phyloP scores from a whole-genome alignment of 1,140 invertebrate species.

The Papilio machaon region DNA sequence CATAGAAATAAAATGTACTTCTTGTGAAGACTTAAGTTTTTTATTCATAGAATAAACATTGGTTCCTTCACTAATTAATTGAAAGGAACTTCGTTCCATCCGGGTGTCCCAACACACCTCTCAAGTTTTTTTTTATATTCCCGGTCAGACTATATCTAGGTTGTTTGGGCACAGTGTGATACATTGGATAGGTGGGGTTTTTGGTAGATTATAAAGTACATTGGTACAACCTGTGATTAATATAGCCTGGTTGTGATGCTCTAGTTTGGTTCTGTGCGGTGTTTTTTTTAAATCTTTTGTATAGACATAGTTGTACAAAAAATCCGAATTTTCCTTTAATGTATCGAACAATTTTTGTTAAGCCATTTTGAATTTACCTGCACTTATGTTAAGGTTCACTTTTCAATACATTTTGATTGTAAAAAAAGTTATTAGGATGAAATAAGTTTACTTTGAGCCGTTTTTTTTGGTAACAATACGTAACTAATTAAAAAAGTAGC shows the following conservation, averaged over 20 bases:
- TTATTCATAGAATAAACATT: no score
- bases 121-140: no score
- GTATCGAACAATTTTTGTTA: slow-evolving; percentile 55
- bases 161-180: slow-evolving; percentile 5
- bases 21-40: no score
- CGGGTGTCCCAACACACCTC: no score
- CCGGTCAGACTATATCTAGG: background rate
- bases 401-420: slow-evolving; percentile 28
- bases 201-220: slow-evolving; percentile 51
- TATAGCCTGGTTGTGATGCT: slow-evolving; percentile 75
- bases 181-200: slow-evolving; percentile 27
- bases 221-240: slow-evolving; percentile 76
- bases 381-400: slow-evolving; percentile 29
- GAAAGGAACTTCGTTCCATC: no score
- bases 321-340: slow-evolving; percentile 73
- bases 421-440: no score
- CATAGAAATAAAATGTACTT: no score
- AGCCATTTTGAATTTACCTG: slow-evolving; percentile 37
- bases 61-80: no score
- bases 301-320: slow-evolving; percentile 50
- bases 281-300: slow-evolving; percentile 59
- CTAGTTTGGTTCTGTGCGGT: slow-evolving; percentile 61
- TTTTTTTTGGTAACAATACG: background rate
- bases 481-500: background rate
- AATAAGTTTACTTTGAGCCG: background rate